Base-by-base conservation (phyloP, 2,797 vertebrate species). In the Pseudochirops corinnae region DNA sequence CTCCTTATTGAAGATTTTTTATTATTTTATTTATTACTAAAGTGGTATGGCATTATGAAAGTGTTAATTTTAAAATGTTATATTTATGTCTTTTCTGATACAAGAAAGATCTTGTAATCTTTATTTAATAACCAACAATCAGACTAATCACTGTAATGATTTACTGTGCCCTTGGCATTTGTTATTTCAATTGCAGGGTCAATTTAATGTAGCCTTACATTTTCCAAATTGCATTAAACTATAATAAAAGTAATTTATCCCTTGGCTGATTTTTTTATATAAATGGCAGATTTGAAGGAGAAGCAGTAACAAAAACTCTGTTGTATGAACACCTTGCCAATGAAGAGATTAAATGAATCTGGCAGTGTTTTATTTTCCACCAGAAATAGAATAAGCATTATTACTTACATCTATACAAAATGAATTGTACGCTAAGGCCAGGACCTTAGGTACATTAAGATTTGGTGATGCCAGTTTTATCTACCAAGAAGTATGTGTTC, bases 21-120 rank as follows among this genome's bases (percentile, higher is more conserved):
- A 90, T 95, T 93, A 93, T 94, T 96, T 96, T 96, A 94, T 97
- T 97, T 98, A 92, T 97, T 94, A 97, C 62, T 95, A 93, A 60
- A 95, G 92, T 50, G 93, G 3, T 67, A 62, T 87, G 52, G 53
- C 39, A 95, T 21, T 95, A 94, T 21, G 12, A 60, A 96, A 97
- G 94, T 97, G 26, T 94, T 95, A 91, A 33, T 92, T 96, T 95
- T 93, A 55, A 96, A 96, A 94, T 57, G 92, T 56, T 93, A 90
- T 52, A 74, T 92, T 93, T 97, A 18, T 18, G 33, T 95, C 74
- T 95, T 92, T 95, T 93, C 91, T 82, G 56, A 94, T 97, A 18
- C 58, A 96, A 56, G 95, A 96, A 90, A 29, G 94, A 95, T 58
- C 39, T 91, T 95, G 93, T 52, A 95, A 94, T 97, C 1, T 57